Evolutionary conservation across 2,113 vertebrate genomes (phyloP), one percentile per base, ranked within the genome.

Genomic region (Hoplias malabaricus): DNA sequence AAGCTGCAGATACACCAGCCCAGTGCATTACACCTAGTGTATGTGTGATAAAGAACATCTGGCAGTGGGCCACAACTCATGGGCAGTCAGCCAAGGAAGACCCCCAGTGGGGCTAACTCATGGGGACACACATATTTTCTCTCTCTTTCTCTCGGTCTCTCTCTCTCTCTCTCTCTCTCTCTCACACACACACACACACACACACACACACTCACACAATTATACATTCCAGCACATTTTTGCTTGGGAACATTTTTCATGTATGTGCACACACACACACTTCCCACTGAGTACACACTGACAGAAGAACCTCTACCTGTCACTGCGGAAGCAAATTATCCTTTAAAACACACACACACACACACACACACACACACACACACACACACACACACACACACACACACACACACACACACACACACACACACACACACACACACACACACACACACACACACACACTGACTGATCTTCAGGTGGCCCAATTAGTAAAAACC

Each of bases 261-360:
- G 29, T 25, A 69, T 36, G 29, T 65, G n/a, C 73, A 10, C 29
- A 25, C 46, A 21, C 66, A 71, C 78, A 67, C 81, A 79, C 78
- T 83, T 82, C 86, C 88, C 80, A 78, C 87, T 81, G 87, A 86
- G 90, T 84, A 80, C 83, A 86, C 85, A 84, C 81, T 88, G 87
- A 88, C 89, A 90, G 87, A 88, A 73, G 76, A 86, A 86, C 87
- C 84, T 87, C 89, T 90, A 90, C 89, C 91, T 92, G 91, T 90
- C 89, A 92, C 83, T 85, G 85, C 88, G 85, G 88, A 84, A 89
- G 90, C 88, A 92, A 92, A 57, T 91, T 90, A 92, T 90, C 87
- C 86, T 88, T 83, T 86, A 88, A 87, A 87, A n/a, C n/a, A n/a
- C n/a, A n/a, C n/a, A n/a, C n/a, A n/a, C n/a, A n/a, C n/a, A n/a